Evolutionary conservation across 2,113 vertebrate genomes (phyloP).

Genomic region (Microtus ochrogaster): DNA sequence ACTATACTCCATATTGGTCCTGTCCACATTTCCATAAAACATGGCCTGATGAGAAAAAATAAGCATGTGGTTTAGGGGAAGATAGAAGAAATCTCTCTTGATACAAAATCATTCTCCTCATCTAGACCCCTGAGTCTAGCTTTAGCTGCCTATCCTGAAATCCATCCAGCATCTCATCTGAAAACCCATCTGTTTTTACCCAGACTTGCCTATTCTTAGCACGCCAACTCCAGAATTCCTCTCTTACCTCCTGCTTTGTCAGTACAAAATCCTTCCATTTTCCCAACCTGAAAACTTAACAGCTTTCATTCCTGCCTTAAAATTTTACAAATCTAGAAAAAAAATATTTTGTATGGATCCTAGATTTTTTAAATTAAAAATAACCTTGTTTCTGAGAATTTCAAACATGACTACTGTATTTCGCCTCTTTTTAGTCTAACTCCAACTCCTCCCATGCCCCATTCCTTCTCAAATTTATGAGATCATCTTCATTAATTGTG

Average conservation of each 20-base stretch:
- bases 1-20: not conserved
- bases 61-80: not conserved
- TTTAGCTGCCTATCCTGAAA: conserved; percentile 7
- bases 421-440: not conserved
- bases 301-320: not conserved
- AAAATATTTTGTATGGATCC: not conserved
- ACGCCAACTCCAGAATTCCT: not conserved
- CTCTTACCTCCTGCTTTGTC: not conserved
- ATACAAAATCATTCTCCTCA: not conserved
- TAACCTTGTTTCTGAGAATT: not conserved
- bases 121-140: not conserved
- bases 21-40: not conserved
- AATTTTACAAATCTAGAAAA: not conserved
- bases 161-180: not conserved
- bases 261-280: not conserved
- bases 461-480: not conserved
- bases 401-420: not conserved
- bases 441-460: not conserved
- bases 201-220: not conserved
- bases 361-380: not conserved
- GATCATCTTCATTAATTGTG: not conserved
- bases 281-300: not conserved
- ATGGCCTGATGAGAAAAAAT: not conserved
- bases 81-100: not conserved
- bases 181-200: not conserved